Percentiles rank a stretch among this genome's conserved stretches.
These are phyloP conservation scores for Lethrus apterus DNA, from an alignment of 1,140 invertebrate genomes.

Conservation along the genomic window DNA sequence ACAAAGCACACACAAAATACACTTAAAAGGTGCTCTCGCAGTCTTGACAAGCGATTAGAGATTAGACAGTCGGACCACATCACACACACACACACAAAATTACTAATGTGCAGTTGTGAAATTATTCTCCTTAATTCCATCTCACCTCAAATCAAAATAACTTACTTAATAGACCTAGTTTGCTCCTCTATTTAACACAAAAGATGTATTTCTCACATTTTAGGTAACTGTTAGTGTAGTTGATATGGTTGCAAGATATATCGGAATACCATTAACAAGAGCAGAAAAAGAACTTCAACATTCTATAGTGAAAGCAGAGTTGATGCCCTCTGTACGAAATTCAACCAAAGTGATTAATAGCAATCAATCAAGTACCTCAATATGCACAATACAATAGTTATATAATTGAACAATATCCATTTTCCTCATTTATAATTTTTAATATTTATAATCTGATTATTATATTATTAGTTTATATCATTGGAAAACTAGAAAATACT, in stretches of 20 bases:
- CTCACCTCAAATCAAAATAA: no score
- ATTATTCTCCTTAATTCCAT: no score
- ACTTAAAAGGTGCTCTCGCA: no score
- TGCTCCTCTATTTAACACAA: background rate
- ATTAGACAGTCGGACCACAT: no score
- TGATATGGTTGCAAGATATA: slow-evolving; percentile 30
- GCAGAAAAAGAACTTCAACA: slow-evolving; percentile 30
- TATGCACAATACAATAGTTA: slow-evolving; percentile 4
- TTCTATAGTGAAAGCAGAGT: slow-evolving; percentile 26
- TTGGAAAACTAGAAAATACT: no score
- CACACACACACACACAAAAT: no score
- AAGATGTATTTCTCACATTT: slow-evolving; percentile 4
- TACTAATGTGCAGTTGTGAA: no score
- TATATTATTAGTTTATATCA: no score
- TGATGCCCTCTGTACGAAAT: slow-evolving; percentile 18
- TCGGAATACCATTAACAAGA: slow-evolving; percentile 25
- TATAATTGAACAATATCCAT: background rate
- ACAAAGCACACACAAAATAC: no score
- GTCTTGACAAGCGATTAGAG: no score
- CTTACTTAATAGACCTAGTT: background rate
- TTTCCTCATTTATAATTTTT: no score
- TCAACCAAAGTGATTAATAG: slow-evolving; percentile 1
- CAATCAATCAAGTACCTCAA: slow-evolving; percentile 4
- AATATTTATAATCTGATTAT: no score
- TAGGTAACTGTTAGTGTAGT: slow-evolving; percentile 27